These are phyloP conservation scores for Ictidomys tridecemlineatus DNA, from an alignment of 2,113 vertebrate species.

Conservation along the genomic window DNA sequence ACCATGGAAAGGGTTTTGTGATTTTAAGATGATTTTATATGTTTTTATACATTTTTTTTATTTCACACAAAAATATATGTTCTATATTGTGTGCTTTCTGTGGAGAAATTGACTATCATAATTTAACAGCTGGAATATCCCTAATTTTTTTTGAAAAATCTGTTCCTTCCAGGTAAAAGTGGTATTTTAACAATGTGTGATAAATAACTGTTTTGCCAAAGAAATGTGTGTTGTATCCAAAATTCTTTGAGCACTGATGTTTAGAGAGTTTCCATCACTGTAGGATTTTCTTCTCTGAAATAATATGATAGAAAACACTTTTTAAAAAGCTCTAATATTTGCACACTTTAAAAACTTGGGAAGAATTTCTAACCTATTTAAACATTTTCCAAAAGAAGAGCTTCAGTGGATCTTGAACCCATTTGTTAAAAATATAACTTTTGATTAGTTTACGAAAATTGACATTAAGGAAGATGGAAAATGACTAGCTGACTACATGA, in stretches of 20 bases:
- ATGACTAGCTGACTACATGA: slow-evolving; percentile 75
- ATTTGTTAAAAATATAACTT: slow-evolving; percentile 80
- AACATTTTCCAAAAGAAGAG: slow-evolving; percentile 69
- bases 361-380: slow-evolving; percentile 75
- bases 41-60: too few species aligned
- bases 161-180: slow-evolving; percentile 12
- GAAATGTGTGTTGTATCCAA: not conserved
- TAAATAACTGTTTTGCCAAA: slow-evolving; percentile 59
- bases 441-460: slow-evolving; percentile 79
- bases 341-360: slow-evolving; percentile 61
- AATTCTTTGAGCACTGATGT: not conserved
- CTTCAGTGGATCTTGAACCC: slow-evolving; percentile 61
- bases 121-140: not conserved
- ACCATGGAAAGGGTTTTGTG: not conserved
- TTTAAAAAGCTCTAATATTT: slow-evolving; percentile 4
- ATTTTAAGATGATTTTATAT: slow-evolving; percentile 29
- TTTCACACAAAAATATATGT: not conserved
- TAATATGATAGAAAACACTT: not conserved
- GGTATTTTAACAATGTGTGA: not conserved
- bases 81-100: not conserved
- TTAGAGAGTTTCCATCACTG: not conserved
- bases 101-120: not conserved
- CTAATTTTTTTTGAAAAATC: not conserved
- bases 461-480: slow-evolving; percentile 81
- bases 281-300: not conserved